phyloP scores from a whole-genome alignment of 2,888 invertebrate genomes.

The Ectemnius lituratus region DNA sequence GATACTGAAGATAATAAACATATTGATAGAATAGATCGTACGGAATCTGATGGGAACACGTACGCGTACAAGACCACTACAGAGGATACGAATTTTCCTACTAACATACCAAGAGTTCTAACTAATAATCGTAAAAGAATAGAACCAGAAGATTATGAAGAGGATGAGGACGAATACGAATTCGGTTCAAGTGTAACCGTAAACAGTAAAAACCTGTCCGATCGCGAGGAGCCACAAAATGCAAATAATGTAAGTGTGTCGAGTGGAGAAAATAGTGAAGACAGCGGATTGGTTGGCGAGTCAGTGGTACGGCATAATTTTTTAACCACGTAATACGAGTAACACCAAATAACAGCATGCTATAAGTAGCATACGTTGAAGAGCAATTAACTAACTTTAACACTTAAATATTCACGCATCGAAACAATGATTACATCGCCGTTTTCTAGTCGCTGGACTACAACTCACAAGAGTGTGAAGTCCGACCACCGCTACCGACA shows the following conservation, averaged over 20 bases:
- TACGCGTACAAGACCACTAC: no score
- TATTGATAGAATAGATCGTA: no score
- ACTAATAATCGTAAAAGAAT: neutral
- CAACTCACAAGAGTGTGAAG: constrained; percentile 62
- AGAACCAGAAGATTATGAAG: constrained; percentile 52
- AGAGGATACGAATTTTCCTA: no score
- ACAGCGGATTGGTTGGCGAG: constrained; percentile 70
- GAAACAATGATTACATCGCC: neutral
- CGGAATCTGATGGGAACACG: no score
- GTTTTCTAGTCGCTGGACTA: constrained; percentile 61
- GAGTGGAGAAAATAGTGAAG: constrained; percentile 73
- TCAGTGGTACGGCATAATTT: neutral
- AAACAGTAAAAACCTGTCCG: constrained; percentile 63
- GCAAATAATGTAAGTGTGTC: constrained; percentile 74
- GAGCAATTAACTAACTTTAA: no score
- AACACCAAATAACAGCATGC: neutral
- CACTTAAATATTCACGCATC: no score
- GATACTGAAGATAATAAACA: neutral
- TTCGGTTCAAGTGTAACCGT: constrained; percentile 67
- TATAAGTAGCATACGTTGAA: neutral
- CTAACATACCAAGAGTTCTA: neutral
- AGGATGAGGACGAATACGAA: constrained; percentile 66
- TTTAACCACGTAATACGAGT: neutral
- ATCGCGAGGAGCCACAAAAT: constrained; percentile 65
- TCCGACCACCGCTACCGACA: constrained; percentile 75